These are phyloP conservation scores for Eilema griseolum DNA, from an alignment of 2,888 invertebrate species.

Conservation along the genomic window DNA sequence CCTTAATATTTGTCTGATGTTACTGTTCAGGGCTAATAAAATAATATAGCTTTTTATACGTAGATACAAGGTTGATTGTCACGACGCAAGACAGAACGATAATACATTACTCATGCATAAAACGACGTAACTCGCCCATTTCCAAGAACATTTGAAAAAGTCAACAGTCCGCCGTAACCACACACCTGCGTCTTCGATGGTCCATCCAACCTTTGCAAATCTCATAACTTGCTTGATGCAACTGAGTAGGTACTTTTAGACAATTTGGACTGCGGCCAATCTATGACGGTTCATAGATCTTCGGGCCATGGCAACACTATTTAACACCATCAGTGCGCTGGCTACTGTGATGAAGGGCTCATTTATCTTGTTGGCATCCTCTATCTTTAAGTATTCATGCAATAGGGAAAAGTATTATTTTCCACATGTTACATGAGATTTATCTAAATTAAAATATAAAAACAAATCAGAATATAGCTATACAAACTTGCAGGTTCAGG, in stretches of 20 bases:
- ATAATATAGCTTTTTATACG: neutral
- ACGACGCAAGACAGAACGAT: no score
- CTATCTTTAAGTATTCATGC: neutral
- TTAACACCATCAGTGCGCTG: neutral
- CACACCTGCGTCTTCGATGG: neutral
- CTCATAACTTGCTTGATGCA: neutral
- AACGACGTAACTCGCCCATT: no score
- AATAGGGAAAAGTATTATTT: neutral
- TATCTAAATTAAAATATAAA: no score
- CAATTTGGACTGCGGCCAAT: neutral
- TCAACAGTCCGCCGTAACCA: neutral
- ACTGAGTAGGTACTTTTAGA: neutral
- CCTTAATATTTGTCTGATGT: neutral
- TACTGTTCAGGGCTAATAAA: neutral
- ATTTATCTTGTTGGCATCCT: neutral
- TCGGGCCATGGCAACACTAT: neutral
- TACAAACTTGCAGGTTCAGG: no score
- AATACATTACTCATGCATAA: no score
- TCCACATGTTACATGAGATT: neutral
- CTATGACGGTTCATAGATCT: neutral
- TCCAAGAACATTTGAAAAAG: no score
- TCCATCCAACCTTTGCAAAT: neutral
- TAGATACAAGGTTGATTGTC: neutral
- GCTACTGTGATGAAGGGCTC: neutral
- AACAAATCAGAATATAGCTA: no score